phyloP scores from a whole-genome alignment of 2,888 invertebrate species.

The Teleiodes luculella region DNA sequence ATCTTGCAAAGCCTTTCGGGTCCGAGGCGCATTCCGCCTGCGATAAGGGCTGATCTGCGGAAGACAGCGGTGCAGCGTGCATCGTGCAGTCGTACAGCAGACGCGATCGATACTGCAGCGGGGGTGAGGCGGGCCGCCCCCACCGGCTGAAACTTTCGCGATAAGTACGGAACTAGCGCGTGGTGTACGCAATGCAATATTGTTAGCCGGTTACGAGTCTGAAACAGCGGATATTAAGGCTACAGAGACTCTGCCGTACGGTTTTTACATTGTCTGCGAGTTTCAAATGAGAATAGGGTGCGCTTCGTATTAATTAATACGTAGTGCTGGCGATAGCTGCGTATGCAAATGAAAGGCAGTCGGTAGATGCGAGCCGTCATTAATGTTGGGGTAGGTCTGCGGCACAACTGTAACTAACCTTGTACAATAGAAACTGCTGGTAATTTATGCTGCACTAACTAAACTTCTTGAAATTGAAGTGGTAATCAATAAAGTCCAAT shows the following conservation, averaged over 20 bases:
- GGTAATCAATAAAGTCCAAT: neutral
- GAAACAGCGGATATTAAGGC: slow-evolving; percentile 77
- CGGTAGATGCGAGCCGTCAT: neutral
- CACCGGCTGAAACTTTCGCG: slow-evolving; percentile 74
- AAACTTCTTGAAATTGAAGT: neutral
- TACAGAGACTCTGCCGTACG: slow-evolving; percentile 58
- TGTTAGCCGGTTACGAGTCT: slow-evolving; percentile 76
- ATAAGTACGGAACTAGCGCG: slow-evolving; percentile 78
- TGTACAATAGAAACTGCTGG: neutral
- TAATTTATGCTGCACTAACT: too few species aligned
- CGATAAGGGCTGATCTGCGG: slow-evolving; percentile 76
- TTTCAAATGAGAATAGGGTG: slow-evolving; percentile 64
- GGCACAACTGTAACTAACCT: slow-evolving; percentile 1
- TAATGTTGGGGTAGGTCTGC: slow-evolving; percentile 6
- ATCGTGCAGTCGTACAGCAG: slow-evolving; percentile 72
- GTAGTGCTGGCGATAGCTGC: slow-evolving; percentile 33
- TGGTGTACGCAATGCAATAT: slow-evolving; percentile 78
- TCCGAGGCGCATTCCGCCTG: slow-evolving; percentile 56
- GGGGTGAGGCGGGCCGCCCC: slow-evolving; percentile 26
- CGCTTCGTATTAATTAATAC: slow-evolving; percentile 55
- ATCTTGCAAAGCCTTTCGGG: slow-evolving; percentile 56
- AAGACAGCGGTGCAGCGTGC: slow-evolving; percentile 75
- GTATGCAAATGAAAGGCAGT: slow-evolving; percentile 15
- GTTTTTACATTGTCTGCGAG: slow-evolving; percentile 68
- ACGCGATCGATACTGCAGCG: slow-evolving; percentile 75